A percentile compares a stretch with the other conserved stretches of the same genome.
Evolutionary conservation across 2,113 vertebrate genomes (phyloP).

Genomic region (Thalassarche chlororhynchos): DNA sequence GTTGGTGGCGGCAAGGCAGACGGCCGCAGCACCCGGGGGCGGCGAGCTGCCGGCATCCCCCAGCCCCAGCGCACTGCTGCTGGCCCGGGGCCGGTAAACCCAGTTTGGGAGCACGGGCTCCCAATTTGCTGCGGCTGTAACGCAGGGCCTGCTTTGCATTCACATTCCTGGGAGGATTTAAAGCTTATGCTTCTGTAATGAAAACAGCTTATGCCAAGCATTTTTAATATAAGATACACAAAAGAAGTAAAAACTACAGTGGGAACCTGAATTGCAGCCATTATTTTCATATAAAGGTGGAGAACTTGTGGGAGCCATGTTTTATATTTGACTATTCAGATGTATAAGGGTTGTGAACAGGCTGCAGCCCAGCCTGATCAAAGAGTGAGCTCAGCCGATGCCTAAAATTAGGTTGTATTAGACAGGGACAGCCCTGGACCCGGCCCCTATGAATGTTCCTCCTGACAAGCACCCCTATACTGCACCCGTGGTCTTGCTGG

Average conservation of each 20-base stretch:
- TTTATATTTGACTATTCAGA: not conserved
- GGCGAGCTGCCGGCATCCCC: not conserved
- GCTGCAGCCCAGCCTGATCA: not conserved
- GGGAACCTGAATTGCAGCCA: not conserved
- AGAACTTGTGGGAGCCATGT: not conserved
- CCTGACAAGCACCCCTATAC: not conserved
- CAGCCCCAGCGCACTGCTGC: not conserved
- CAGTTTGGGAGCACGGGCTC: not conserved
- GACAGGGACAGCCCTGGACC: not conserved
- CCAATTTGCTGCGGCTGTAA: not conserved
- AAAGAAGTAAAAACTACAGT: not conserved
- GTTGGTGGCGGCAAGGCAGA: not conserved
- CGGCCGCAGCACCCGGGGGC: accelerated
- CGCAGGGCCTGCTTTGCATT: not conserved
- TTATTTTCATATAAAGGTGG: constrained; percentile 5
- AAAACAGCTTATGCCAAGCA: constrained; percentile 26
- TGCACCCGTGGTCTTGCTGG: not conserved
- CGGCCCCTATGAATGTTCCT: not conserved
- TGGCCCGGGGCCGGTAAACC: not conserved
- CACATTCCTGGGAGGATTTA: constrained; percentile 62
- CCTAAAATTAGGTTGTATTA: not conserved
- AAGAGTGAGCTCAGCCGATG: not conserved
- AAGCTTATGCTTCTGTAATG: constrained; percentile 44
- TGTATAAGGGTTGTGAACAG: not conserved
- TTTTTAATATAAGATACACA: constrained; percentile 45